Evolutionary conservation across 2,113 vertebrate genomes (phyloP), one percentile per base, ranked within the genome.

Genomic region (Ia io): DNA sequence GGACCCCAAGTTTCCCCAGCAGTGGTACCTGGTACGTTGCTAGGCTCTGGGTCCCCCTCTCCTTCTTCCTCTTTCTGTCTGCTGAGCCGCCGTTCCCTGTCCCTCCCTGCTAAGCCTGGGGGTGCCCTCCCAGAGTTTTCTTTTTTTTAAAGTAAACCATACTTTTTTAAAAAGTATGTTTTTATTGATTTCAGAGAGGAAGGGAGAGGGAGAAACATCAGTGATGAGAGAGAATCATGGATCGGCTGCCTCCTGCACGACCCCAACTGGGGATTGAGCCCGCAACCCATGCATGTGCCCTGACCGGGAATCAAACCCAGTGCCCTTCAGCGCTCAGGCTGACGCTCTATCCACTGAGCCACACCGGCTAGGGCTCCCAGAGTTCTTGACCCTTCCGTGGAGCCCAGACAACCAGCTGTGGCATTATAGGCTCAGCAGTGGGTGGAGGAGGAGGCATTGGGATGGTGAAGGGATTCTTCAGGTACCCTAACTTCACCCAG

Each of bases 11-110:
- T 99, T 99, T 96, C 97, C 97, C 0, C 99, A 99, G 97, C 99
- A 99, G 98, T 99, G 99, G 99, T 99, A 99, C 97, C 98, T 99
- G 99, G 99, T 99, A 96, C 96, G 99, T 87, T 5, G 9, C 56
- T 5, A 11, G 35, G 23, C 3, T 22, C 42, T 22, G 17, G 44
- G 13, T 8, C 35, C n/a, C 22, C 17, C 37, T 76, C 30, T 47
- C 59, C 2, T 42, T 22, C 82, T 53, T 49, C 56, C 20, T 40
- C 61, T 61, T 40, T 65, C 42, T 71, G 44, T 35, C 56, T 91
- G 30, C 37, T 3, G 49, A 20, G 42, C 73, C 1, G 0, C 51
- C 40, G 80, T 28, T 42, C 35, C 28, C 63, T 5, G 8, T 35
- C 32, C 30, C 18, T 3, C 11, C 49, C 44, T 22, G 49, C 78